Base-by-base conservation (phyloP, 2,888 invertebrate genomes). In the Dimorphilus gyrociliatus region DNA sequence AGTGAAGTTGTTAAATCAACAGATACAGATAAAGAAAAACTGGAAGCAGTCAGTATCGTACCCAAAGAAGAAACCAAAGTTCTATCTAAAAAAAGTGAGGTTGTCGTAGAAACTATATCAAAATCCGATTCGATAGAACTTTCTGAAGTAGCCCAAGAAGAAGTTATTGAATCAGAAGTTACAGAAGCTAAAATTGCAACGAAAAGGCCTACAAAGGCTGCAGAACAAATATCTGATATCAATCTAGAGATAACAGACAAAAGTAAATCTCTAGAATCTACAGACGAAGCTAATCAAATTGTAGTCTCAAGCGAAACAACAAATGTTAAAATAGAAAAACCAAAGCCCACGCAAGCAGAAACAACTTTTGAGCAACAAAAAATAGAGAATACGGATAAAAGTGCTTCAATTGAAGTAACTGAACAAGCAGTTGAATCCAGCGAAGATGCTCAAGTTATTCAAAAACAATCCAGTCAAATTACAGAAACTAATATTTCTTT, bases 281-380 rank as follows among this genome's bases (percentile, higher is more conserved):
- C 15, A 26, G 23, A 23, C 10, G 21, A 8, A 25, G 41, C 35
- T 19, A 28, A 37, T 23, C 39, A 35, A 26, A 37, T 37, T 25
- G 41, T 38, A 33, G 37, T 43, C 25, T 40, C 41, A 10, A 25
- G 25, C 3, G 7, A 14, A 17, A 24, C 23, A 3, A 12, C 25
- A 2, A 23, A 23, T 10, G 17, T 17, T 30, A 33, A 35, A 19
- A 31, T 34, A 16, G 44, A 47, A 23, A 44, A 48, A 33, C n/a
- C n/a, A n/a, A 43, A 44, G 31, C 41, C 32, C 23, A 26, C 39
- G 24, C 29, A 29, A 23, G 33, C 32, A 19, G 39, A 41, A 27
- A 32, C 37, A 16, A 36, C 37, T 27, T 32, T 24, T 7, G 29
- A 33, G 17, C 13, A 27, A n/a, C n/a, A n/a, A n/a, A n/a, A n/a